Evolutionary conservation across 2,113 vertebrate genomes (phyloP).

Genomic region (Callospermophilus lateralis): DNA sequence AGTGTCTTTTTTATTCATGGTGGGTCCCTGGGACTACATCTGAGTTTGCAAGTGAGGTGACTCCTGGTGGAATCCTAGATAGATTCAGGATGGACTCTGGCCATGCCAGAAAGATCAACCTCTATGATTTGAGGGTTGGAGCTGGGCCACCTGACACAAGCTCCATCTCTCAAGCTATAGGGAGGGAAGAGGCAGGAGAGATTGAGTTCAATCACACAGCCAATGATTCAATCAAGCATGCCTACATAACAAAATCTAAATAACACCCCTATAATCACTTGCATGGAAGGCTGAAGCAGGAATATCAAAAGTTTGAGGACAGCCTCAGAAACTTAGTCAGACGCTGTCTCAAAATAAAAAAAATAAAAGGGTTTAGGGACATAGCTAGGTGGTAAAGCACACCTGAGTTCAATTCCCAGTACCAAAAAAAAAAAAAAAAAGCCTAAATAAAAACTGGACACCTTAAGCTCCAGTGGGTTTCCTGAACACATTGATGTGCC

Average conservation of each 20-base stretch:
- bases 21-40: not conserved
- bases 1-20: not conserved
- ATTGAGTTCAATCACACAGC: not conserved
- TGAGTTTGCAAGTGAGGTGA: not conserved
- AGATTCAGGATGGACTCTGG: not conserved
- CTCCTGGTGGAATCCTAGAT: not conserved
- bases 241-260: not conserved
- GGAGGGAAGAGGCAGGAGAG: not conserved
- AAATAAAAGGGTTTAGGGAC: too few relatives aligned
- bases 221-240: not conserved
- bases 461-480: not conserved
- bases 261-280: too few relatives aligned
- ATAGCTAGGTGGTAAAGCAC: too few relatives aligned
- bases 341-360: too few relatives aligned
- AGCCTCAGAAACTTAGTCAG: too few relatives aligned
- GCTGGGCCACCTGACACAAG: not conserved
- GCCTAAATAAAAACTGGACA: not conserved
- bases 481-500: not conserved
- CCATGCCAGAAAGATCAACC: not conserved
- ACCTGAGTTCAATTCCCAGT: too few relatives aligned
- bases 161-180: not conserved
- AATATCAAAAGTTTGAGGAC: too few relatives aligned
- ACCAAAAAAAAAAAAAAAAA: not conserved
- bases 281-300: too few relatives aligned
- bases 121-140: not conserved